Base-by-base conservation (phyloP, 2,888 invertebrate genomes). In the Chrysodeixis includens region DNA sequence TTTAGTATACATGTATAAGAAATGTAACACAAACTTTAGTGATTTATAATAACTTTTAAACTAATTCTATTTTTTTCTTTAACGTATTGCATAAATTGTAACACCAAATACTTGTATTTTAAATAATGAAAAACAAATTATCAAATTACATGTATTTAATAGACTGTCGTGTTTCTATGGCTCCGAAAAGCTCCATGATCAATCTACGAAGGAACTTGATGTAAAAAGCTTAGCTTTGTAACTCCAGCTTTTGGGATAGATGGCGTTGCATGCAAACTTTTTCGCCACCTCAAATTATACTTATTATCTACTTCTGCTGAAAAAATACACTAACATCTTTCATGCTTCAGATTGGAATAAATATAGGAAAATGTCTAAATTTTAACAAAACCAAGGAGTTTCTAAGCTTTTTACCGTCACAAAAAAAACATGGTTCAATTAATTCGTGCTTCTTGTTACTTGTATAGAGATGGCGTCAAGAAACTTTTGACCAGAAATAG, bases 241-340 rank as follows among this genome's bases (percentile, higher is more conserved):
- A 32, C 30, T 8, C 20, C 12, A 26, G n/a, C 9, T 10, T 26
- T n/a, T 26, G 7, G 14, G 14, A 14, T 49, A 71, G 62, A 71
- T 72, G 72, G 49, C 72, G 18, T 40, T 46, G 18, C 8, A 18
- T 1, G n/a, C 18, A 46, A 46, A 16, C 46, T 46, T 18, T 18
- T 46, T 46, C 46, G 9, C 7, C 7, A 44, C 16, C 16, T n/a
- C 10, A 12, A 32, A 32, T n/a, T n/a, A n/a, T n/a, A 26, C 26
- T 26, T 4, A 14, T 4, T 35, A 35, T 5, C 0, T 35, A 1
- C 10, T 4, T 0, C 14, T 35, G 8, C 35, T 35, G 12, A 35
- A 12, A 35, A 26, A 4, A 26, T 26, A 26, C 26, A 26, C 26
- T 6, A 26, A 26, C 26, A 4, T 26, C 26, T 26, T 26, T 2